Percentiles rank a stretch among this genome's conserved stretches.
Conservation (phyloP, 1,140 invertebrate genomes). For the Ooceraea biroi region DNA sequence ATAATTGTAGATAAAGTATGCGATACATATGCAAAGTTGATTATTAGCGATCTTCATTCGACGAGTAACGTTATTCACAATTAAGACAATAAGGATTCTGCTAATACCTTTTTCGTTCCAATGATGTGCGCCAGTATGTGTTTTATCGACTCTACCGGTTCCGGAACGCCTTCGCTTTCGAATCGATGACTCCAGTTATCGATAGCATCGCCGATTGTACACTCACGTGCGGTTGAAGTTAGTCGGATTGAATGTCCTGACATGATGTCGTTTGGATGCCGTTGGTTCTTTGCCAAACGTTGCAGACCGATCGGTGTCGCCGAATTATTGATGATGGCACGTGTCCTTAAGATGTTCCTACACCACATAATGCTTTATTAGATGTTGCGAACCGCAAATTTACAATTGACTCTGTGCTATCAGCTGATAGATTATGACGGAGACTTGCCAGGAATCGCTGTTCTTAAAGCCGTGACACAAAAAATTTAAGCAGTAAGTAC, state of each 20-base stretch:
- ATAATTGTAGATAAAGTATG: not conserved
- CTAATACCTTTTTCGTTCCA: constrained; percentile 80
- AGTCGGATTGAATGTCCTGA: constrained; percentile 2
- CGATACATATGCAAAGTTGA: not conserved
- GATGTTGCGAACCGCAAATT: not conserved
- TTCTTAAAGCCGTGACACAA: too few species aligned
- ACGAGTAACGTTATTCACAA: not conserved
- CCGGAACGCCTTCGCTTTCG: constrained; percentile 78
- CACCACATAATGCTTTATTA: constrained; percentile 54
- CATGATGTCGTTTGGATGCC: constrained; percentile 1
- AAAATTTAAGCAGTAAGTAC: too few species aligned
- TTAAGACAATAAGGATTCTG: not conserved
- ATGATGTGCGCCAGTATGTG: constrained; percentile 83
- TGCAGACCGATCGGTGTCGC: not conserved
- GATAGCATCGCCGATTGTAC: constrained; percentile 66
- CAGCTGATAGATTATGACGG: not conserved
- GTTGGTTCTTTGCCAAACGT: not conserved
- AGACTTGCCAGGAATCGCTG: not conserved
- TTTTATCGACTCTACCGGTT: constrained; percentile 83
- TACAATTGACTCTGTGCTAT: not conserved
- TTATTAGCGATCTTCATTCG: not conserved
- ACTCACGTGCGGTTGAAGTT: constrained; percentile 2
- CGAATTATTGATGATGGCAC: not conserved
- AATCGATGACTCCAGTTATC: constrained; percentile 79
- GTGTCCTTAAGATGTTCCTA: constrained; percentile 31